Percentiles rank a stretch among this genome's conserved stretches.
phyloP scores from a whole-genome alignment of 2,888 invertebrate species.

The Drosophila neonasuta region DNA sequence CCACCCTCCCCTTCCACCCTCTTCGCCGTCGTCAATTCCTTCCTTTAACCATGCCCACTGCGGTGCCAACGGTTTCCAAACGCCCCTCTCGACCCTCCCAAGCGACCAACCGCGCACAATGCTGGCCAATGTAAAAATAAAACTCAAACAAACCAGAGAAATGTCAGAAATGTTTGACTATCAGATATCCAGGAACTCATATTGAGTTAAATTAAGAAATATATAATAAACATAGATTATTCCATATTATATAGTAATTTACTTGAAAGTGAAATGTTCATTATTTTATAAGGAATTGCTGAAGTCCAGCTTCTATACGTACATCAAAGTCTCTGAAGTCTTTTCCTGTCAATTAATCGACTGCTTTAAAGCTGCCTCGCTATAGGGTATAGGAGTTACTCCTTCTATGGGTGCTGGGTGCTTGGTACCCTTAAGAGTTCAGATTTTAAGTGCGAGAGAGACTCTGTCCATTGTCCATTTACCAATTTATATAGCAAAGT shows the following conservation, averaged over 20 bases:
- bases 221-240: no score
- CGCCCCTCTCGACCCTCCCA: background rate
- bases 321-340: no score
- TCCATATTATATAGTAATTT: no score
- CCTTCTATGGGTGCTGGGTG: constrained; percentile 19
- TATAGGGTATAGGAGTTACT: background rate
- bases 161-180: constrained; percentile 11
- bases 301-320: no score
- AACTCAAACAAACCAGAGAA: constrained; percentile 34
- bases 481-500: constrained; percentile 56
- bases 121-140: constrained; percentile 45
- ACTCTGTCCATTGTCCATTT: constrained; percentile 57
- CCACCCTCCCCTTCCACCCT: background rate
- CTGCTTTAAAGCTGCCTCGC: background rate
- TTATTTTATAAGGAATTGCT: no score
- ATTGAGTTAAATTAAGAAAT: background rate
- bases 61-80: background rate
- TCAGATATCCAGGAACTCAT: constrained; percentile 5
- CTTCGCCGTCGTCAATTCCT: background rate
- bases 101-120: constrained; percentile 33
- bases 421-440: constrained; percentile 19
- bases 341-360: no score
- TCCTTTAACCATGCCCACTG: background rate
- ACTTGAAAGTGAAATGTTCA: no score
- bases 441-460: constrained; percentile 55